Evolutionary conservation across 2,113 vertebrate genomes (phyloP).

Genomic region (Petrocephalus microphthalmus): DNA sequence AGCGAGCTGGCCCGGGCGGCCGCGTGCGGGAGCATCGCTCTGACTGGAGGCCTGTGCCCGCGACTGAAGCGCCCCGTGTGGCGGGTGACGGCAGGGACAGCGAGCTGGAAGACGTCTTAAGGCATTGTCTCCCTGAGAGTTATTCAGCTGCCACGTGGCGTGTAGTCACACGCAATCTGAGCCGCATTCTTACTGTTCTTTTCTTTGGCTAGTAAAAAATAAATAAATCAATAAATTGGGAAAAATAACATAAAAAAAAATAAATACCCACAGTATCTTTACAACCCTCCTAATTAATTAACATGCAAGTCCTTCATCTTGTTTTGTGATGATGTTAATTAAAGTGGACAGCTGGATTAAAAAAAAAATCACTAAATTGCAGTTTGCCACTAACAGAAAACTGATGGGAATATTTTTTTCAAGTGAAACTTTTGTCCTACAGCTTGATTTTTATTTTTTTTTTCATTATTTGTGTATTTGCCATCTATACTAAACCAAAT

Average conservation of each 20-base stretch:
- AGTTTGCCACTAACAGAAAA: neutral
- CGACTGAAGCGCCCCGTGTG: neutral
- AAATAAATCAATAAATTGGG: no score
- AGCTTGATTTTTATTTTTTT: neutral
- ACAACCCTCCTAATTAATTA: neutral
- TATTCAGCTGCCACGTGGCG: neutral
- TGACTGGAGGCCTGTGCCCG: no score
- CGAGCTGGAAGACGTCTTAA: neutral
- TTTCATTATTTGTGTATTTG: neutral
- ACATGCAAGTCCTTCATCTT: neutral
- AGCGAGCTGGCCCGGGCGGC: neutral
- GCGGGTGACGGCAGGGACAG: neutral
- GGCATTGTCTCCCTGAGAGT: slow-evolving; percentile 5
- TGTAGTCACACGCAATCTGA: neutral
- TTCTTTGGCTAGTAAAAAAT: no score
- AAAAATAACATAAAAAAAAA: no score
- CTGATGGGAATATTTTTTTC: neutral
- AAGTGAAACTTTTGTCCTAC: neutral
- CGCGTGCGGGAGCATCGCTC: no score
- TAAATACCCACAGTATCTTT: neutral
- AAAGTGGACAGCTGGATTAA: neutral
- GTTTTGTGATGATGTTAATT: neutral
- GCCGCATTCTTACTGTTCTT: neutral
- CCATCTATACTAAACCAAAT: neutral
- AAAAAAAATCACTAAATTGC: neutral